phyloP scores from a whole-genome alignment of 2,888 invertebrate species.

The Aphidoletes aphidimyza region DNA sequence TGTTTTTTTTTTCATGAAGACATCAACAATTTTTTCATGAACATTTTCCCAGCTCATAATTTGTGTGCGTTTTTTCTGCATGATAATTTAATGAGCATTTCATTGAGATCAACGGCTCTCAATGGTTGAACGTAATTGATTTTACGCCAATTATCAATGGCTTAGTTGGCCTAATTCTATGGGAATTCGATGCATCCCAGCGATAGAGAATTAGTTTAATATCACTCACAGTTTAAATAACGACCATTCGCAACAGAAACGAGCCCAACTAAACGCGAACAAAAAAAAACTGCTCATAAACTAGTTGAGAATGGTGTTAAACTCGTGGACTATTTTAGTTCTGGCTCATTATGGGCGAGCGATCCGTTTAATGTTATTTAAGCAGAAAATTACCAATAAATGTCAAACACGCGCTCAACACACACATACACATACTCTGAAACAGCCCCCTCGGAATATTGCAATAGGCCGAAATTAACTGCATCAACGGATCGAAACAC shows the following conservation, averaged over 20 bases:
- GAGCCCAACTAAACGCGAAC: neutral
- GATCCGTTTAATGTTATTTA: neutral
- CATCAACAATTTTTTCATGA: neutral
- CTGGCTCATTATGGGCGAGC: slow-evolving; percentile 37
- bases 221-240: neutral
- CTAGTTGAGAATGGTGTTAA: slow-evolving; percentile 41
- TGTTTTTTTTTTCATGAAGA: neutral
- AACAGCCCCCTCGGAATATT: no score
- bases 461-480: neutral
- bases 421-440: neutral
- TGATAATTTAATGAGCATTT: slow-evolving; percentile 18
- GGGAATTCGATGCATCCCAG: neutral
- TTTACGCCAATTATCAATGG: slow-evolving; percentile 54
- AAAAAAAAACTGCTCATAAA: neutral
- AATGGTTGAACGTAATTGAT: neutral
- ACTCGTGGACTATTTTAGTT: slow-evolving; percentile 52
- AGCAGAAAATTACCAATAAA: slow-evolving; percentile 53
- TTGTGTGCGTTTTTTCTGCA: neutral
- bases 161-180: slow-evolving; percentile 52
- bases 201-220: neutral
- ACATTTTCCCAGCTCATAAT: slow-evolving; percentile 24
- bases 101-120: slow-evolving; percentile 1
- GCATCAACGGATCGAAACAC: no score
- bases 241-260: neutral
- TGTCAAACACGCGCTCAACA: slow-evolving; percentile 44